Evolutionary conservation across 2,797 vertebrate species (phyloP), one percentile per base, ranked within the genome.

Genomic region (Leptodactylus fallax): DNA sequence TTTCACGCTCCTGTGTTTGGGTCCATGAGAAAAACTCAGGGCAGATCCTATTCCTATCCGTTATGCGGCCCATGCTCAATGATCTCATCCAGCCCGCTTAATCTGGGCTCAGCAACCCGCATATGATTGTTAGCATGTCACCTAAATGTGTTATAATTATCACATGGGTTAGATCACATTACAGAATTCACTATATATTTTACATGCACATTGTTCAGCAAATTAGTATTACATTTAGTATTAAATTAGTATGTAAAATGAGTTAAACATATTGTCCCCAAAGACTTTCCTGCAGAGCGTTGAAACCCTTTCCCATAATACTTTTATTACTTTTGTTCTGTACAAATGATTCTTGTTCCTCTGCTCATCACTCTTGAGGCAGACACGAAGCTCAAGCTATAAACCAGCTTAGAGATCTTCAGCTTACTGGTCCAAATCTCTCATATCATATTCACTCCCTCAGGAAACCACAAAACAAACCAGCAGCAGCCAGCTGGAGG

Each of bases 381-480:
- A 45, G 16, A 60, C 67, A 61, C 47, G 67, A 87, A 87, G 56
- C 67, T 58, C 25, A 55, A 81, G 78, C 79, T 74, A 81, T 81
- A 87, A 87, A 87, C 85, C 85, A 87, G 85, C 85, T 87, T 87
- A 87, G n/a, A 71, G 85, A 74, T 72, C 61, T 58, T 61, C 85
- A 71, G 85, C 67, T 81, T 87, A 81, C 67, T 74, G 85, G 85
- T 87, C 79, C 79, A 87, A 87, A 87, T 87, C 79, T 81, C 69
- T 87, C 67, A 74, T 77, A 77, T 51, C 79, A 81, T 51, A 76
- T 76, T 81, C 65, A 47, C 63, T 81, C 85, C 85, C 69, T 17
- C 16, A 74, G 79, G 69, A 72, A 58, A 36, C 3, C 27, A 81
- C 36, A 81, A 81, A 80, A 72, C 53, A 81, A 76, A 80, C 77